phyloP scores from a whole-genome alignment of 1,140 invertebrate species.

The Drosophila orena region DNA sequence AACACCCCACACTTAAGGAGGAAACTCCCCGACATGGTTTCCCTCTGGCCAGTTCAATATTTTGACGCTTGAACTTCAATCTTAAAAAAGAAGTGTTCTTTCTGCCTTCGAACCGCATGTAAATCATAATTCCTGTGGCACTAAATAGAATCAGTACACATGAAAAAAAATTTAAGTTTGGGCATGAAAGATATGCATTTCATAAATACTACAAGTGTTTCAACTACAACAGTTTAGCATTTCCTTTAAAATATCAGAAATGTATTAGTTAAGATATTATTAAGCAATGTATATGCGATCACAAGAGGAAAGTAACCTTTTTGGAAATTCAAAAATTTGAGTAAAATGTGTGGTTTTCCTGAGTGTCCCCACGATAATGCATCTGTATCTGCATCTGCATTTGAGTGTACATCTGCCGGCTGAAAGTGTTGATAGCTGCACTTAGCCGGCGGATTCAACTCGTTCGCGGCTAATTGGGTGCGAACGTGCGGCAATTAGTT shows the following conservation, averaged over 20 bases:
- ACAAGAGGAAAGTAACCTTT: neutral
- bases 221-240: too few species aligned
- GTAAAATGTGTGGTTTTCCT: neutral
- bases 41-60: conserved; percentile 52
- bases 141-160: conserved; percentile 5
- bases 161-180: neutral
- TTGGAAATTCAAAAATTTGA: neutral
- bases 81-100: conserved; percentile 21
- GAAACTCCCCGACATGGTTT: conserved; percentile 17
- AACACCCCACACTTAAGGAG: conserved; percentile 74
- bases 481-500: conserved; percentile 81
- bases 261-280: too few species aligned
- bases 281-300: too few species aligned
- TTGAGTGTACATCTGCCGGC: conserved; percentile 42
- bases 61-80: conserved; percentile 78
- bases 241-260: too few species aligned
- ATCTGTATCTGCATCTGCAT: conserved; percentile 33
- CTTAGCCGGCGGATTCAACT: conserved; percentile 67
- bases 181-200: too few species aligned
- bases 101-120: conserved; percentile 25
- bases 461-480: conserved; percentile 78
- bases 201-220: too few species aligned
- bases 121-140: conserved; percentile 60
- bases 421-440: conserved; percentile 75
- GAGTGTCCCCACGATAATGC: conserved; percentile 7